A percentile compares a stretch with the other conserved stretches of the same genome.
phyloP scores from a whole-genome alignment of 1,140 invertebrate genomes.

The Rhyzopertha dominica region DNA sequence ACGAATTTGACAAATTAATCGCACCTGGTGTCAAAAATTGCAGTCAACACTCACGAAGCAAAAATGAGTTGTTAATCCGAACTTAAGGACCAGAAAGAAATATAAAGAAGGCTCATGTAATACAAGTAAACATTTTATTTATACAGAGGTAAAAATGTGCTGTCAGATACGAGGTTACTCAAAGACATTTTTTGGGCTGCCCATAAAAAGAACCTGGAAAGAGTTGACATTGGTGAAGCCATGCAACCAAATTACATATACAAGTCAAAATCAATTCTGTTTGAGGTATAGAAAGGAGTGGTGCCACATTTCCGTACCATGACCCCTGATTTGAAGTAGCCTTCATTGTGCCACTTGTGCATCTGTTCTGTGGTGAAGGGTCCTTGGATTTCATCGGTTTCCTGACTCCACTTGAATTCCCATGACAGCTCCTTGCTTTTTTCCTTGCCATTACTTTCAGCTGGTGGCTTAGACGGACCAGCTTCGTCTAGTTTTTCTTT shows the following conservation, averaged over 20 bases:
- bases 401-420: constrained; percentile 88
- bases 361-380: constrained; percentile 83
- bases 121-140: too few relatives aligned
- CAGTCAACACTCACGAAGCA: too few relatives aligned
- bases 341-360: constrained; percentile 78
- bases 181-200: too few relatives aligned
- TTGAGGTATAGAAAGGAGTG: constrained; percentile 79
- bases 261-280: constrained; percentile 89
- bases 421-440: constrained; percentile 60
- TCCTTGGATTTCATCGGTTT: constrained; percentile 74
- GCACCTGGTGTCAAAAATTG: too few relatives aligned
- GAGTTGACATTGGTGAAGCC: too few relatives aligned
- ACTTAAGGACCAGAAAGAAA: too few relatives aligned
- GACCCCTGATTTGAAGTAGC: constrained; percentile 80
- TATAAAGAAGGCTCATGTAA: too few relatives aligned
- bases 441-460: constrained; percentile 24
- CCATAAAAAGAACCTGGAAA: too few relatives aligned
- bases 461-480: constrained; percentile 28
- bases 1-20: too few relatives aligned
- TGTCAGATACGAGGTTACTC: too few relatives aligned
- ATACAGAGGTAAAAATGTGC: too few relatives aligned
- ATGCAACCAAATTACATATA: constrained; percentile 52
- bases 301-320: constrained; percentile 76
- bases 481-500: constrained; percentile 51
- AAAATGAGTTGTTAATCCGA: too few relatives aligned